Base-by-base conservation (phyloP, 2,113 vertebrate genomes). In the Glaucomys volans region DNA sequence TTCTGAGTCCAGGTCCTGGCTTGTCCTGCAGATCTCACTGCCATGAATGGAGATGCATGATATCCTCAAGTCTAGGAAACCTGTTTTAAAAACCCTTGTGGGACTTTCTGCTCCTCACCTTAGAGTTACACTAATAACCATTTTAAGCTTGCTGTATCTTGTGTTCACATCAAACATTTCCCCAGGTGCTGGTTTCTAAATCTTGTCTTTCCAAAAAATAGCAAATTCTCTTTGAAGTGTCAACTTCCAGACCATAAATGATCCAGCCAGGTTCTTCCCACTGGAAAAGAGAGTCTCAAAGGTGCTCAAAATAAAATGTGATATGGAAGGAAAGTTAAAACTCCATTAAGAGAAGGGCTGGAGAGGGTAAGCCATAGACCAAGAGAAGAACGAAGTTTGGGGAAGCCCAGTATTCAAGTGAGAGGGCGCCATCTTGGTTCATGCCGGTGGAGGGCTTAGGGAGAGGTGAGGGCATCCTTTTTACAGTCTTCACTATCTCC, bases 141-240 rank as follows among this genome's bases (percentile, higher is more conserved):
- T 66, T 74, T 57, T 12, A 69, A 91, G 44, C 30, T 85, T 83
- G 24, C 37, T 91, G 52, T 75, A 10, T 79, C 91, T 24, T 59
- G 18, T 44, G 42, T 24, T 71, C 10, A 2, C 75, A 54, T 32
- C 57, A 72, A 89, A 67, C 28, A 26, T 32, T 44, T 84, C 22
- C 67, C 32, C 4, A 4, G 50, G 76, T 59, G 28, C 52, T 44
- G 37, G 11, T 37, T 95, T 92, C 79, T 87, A 52, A 81, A 57
- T 72, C 52, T 89, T 54, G 54, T 62, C 44, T 95, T 66, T 47
- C 20, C 74, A 77, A 40, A 62, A 83, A 57, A 82, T 16, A 54
- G 20, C 16, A 12, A 54, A 47, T 87, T 87, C 35, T 84, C 59
- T 90, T 72, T 87, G 75, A 91, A 91, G 83, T 74, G 57, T 71